Evolutionary conservation across 2,888 invertebrate genomes (phyloP), one percentile per base, ranked within the genome.

Genomic region (Xiphydria camelus): DNA sequence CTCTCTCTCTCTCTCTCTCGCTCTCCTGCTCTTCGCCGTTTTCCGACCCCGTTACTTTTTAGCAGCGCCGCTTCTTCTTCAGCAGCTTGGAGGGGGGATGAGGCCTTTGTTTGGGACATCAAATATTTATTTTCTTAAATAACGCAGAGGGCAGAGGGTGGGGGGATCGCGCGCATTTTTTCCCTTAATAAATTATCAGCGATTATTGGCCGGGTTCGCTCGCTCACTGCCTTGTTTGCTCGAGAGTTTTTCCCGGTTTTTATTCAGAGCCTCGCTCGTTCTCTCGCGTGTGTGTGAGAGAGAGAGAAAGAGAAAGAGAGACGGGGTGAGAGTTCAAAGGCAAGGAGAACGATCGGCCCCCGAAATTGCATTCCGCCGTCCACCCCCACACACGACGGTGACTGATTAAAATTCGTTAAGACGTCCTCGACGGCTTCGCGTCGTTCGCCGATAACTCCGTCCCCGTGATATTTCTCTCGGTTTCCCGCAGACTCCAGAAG

Each of bases 41-140:
- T 29, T 29, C 15, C 14, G 14, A 29, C 29, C 29, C 29, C 7
- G 29, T 29, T 29, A 29, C 14, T 29, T 29, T 29, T 29, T 5
- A 29, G 2, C 29, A 15, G 4, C 12, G 29, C 29, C 10, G 12
- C 29, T 12, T 29, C 29, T 14, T 29, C 14, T 29, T 2, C 1
- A 29, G 29, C 6, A 15, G 4, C 1, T 12, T 12, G 7, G 29
- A 10, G 29, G 10, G 3, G 32, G 3, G 34, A 32, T 36, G 29
- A 31, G 45, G 60, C 57, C 66, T 66, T 62, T 59, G 57, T 62
- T 61, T 59, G 56, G 55, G 57, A 61, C 60, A 58, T 68, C 63
- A 65, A 65, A 69, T 64, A 66, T 66, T 64, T 67, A 59, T 60
- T 59, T 59, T 59, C 56, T 61, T 62, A 61, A 61, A 61, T 64